Percentiles rank a stretch among this genome's conserved stretches.
Evolutionary conservation across 2,797 vertebrate genomes (phyloP).

Genomic region (Hephaestus fuliginosus): DNA sequence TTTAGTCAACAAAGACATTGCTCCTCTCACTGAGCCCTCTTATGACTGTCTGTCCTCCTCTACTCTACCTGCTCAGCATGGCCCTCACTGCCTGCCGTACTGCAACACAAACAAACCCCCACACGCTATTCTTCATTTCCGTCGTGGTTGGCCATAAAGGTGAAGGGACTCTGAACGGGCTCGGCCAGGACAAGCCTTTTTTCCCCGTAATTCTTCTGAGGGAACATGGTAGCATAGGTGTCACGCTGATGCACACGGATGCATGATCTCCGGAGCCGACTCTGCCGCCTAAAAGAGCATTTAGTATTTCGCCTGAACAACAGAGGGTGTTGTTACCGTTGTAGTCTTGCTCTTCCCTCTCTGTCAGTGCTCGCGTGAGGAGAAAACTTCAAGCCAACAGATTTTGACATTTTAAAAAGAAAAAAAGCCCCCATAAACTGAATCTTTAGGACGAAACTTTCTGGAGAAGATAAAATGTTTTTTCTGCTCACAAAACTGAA

Average conservation of each 20-base stretch:
- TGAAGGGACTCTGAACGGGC: conserved; percentile 48
- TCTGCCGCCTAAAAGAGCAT: conserved; percentile 22
- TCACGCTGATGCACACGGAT: conserved; percentile 44
- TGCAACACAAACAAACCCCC: conserved; percentile 63
- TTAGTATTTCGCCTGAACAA: conserved; percentile 40
- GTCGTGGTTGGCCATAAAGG: conserved; percentile 55
- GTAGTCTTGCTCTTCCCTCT: conserved; percentile 41
- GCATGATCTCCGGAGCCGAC: conserved; percentile 49
- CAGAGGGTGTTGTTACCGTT: conserved; percentile 20
- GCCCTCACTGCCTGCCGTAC: conserved; percentile 74
- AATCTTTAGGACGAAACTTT: conserved; percentile 41
- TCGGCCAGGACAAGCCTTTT: conserved; percentile 58
- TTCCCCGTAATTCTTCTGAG: conserved; percentile 47
- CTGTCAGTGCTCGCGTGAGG: conserved; percentile 13
- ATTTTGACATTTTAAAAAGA: neutral
- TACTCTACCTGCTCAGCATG: conserved; percentile 78
- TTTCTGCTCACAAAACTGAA: conserved; percentile 66
- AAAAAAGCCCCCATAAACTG: conserved; percentile 8
- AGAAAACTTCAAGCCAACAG: conserved; percentile 33
- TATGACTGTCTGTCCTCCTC: conserved; percentile 69
- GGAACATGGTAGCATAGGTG: conserved; percentile 64
- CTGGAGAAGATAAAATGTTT: conserved; percentile 24
- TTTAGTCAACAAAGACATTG: conserved; percentile 72
- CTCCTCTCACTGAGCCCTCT: conserved; percentile 68
- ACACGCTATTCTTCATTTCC: conserved; percentile 48